These are phyloP conservation scores for Rachycentron canadum DNA, from an alignment of 2,797 vertebrate species.

Conservation along the genomic window DNA sequence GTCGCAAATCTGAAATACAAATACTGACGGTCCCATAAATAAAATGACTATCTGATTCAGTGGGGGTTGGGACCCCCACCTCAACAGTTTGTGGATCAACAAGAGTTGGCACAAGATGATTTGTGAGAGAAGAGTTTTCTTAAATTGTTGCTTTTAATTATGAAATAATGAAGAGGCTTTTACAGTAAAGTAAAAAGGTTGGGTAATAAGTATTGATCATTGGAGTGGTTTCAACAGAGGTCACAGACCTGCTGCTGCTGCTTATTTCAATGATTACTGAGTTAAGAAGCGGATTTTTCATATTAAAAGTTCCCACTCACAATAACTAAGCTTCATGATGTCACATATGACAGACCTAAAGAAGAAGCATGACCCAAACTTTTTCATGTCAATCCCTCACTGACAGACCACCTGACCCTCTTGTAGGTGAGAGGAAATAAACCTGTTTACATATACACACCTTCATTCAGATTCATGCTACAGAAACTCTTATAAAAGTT, in stretches of 20 bases:
- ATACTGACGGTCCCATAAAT: background rate
- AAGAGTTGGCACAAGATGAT: background rate
- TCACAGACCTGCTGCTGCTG: conserved; percentile 7
- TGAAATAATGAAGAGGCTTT: background rate
- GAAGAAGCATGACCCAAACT: background rate
- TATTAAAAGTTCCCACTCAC: background rate
- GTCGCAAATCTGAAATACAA: background rate
- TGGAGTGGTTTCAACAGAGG: conserved; percentile 6
- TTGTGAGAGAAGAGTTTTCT: too few species aligned
- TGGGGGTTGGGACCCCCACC: background rate
- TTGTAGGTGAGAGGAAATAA: background rate
- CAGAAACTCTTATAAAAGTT: background rate
- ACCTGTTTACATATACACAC: conserved; percentile 7
- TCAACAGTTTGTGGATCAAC: background rate
- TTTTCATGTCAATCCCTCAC: background rate
- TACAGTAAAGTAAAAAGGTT: too few species aligned
- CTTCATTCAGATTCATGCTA: background rate
- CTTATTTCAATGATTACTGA: background rate
- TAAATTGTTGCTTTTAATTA: background rate
- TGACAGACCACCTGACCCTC: background rate
- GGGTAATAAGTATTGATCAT: too few species aligned
- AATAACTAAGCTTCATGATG: background rate
- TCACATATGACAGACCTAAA: background rate
- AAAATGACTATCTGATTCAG: background rate
- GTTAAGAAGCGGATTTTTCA: background rate